A percentile compares a stretch with the other conserved stretches of the same genome.
These are phyloP conservation scores for Brenthis hecate DNA, from an alignment of 2,888 invertebrate genomes.

Conservation along the genomic window DNA sequence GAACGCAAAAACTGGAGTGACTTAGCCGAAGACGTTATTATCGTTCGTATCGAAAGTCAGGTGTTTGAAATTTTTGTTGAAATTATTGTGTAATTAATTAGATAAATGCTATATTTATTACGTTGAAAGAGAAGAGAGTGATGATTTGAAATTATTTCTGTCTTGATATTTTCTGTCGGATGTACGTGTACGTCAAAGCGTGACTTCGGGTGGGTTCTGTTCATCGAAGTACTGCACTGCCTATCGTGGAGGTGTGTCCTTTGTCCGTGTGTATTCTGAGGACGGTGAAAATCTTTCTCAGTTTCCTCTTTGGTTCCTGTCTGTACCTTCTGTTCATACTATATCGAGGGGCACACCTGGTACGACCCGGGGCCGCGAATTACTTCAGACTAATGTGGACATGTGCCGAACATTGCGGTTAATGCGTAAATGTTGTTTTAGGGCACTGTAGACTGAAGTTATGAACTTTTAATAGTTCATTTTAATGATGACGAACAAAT, in stretches of 20 bases:
- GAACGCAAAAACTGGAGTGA: constrained; percentile 78
- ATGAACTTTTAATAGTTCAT: constrained; percentile 39
- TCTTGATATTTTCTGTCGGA: constrained; percentile 76
- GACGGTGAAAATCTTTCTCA: not conserved
- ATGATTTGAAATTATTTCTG: constrained; percentile 81
- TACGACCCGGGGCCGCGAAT: constrained; percentile 49
- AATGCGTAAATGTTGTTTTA: constrained; percentile 5
- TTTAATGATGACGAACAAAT: constrained; percentile 50
- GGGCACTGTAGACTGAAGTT: constrained; percentile 27
- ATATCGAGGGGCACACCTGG: constrained; percentile 43
- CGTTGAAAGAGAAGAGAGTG: constrained; percentile 73
- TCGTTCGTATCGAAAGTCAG: constrained; percentile 71
- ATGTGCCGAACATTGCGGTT: constrained; percentile 53
- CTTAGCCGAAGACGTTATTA: constrained; percentile 76
- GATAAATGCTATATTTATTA: constrained; percentile 80
- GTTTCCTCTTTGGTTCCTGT: constrained; percentile 25
- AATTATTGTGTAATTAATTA: constrained; percentile 81
- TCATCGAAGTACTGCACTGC: constrained; percentile 47
- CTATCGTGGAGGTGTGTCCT: constrained; percentile 49
- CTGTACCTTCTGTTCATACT: constrained; percentile 6
- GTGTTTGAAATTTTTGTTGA: constrained; percentile 81
- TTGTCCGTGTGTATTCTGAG: constrained; percentile 8
- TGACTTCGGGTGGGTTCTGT: constrained; percentile 64
- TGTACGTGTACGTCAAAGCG: constrained; percentile 67
- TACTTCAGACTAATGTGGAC: constrained; percentile 63